phyloP scores from a whole-genome alignment of 2,797 vertebrate species.

The Lacerta bilineata region DNA sequence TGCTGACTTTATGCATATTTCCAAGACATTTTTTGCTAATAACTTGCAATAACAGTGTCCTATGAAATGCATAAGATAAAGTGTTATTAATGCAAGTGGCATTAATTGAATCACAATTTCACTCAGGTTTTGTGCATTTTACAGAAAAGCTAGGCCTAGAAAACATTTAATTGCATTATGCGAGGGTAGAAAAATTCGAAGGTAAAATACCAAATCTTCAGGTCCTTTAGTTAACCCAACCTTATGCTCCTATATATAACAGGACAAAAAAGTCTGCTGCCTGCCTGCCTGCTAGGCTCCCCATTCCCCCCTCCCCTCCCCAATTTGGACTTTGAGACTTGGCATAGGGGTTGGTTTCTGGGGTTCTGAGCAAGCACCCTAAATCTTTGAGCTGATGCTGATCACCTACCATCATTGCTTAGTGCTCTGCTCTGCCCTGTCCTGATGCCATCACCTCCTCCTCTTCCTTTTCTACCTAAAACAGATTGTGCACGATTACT shows the following conservation, averaged over 20 bases:
- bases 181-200: conserved; percentile 45
- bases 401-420: too few relatives aligned
- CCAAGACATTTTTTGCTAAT: conserved; percentile 23
- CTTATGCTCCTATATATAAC: not conserved
- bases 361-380: too few relatives aligned
- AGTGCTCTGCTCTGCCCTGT: too few relatives aligned
- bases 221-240: conserved; percentile 46
- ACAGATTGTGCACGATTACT: too few relatives aligned
- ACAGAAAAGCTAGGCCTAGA: conserved; percentile 44
- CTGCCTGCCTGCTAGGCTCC: too few relatives aligned
- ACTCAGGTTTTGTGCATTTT: conserved; percentile 37
- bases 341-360: too few relatives aligned
- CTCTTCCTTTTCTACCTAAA: too few relatives aligned
- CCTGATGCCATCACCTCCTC: too few relatives aligned
- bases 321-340: too few relatives aligned
- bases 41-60: conserved; percentile 1
- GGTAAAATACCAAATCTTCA: conserved; percentile 31
- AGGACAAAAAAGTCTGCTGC: not conserved
- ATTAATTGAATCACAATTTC: conserved; percentile 40
- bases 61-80: conserved; percentile 20
- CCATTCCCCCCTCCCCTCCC: too few relatives aligned
- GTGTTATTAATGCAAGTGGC: not conserved
- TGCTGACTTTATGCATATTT: not conserved
- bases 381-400: too few relatives aligned
- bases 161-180: conserved; percentile 46